These are phyloP conservation scores for Phrynocephalus versicolor DNA, from an alignment of 2,113 vertebrate genomes.

Conservation along the genomic window DNA sequence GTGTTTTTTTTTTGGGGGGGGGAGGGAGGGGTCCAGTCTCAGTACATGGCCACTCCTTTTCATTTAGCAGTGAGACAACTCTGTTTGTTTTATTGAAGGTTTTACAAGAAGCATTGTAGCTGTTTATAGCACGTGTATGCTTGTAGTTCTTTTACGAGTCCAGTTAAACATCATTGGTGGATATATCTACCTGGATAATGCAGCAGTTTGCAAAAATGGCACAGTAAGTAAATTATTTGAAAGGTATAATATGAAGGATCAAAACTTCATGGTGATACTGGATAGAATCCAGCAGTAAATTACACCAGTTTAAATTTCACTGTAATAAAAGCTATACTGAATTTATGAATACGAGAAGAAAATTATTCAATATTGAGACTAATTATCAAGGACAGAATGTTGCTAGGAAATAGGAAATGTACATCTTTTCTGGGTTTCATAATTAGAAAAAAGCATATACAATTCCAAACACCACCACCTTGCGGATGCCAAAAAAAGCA, in stretches of 20 bases:
- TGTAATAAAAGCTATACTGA: neutral
- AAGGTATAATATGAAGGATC: neutral
- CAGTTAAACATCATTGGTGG: conserved; percentile 97
- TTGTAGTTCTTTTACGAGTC: conserved; percentile 90
- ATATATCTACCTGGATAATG: conserved; percentile 96
- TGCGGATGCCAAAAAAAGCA: too few relatives aligned
- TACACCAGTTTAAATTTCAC: neutral
- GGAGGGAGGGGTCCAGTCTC: too few relatives aligned
- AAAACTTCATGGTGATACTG: neutral
- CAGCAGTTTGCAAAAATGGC: conserved; percentile 80
- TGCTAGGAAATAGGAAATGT: neutral
- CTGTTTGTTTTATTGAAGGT: conserved; percentile 73
- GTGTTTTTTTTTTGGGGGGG: too few relatives aligned
- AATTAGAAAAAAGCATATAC: neutral
- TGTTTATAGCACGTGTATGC: conserved; percentile 96
- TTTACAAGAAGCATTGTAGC: conserved; percentile 92
- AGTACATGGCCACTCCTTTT: neutral
- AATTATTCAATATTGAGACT: neutral
- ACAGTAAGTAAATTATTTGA: conserved; percentile 72
- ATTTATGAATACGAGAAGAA: neutral
- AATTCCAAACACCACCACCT: too few relatives aligned
- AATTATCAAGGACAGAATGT: neutral
- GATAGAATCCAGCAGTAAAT: neutral
- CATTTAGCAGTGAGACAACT: conserved; percentile 23
- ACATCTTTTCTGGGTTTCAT: neutral